phyloP scores from a whole-genome alignment of 2,113 vertebrate genomes.

The Marcusenius ussheri region DNA sequence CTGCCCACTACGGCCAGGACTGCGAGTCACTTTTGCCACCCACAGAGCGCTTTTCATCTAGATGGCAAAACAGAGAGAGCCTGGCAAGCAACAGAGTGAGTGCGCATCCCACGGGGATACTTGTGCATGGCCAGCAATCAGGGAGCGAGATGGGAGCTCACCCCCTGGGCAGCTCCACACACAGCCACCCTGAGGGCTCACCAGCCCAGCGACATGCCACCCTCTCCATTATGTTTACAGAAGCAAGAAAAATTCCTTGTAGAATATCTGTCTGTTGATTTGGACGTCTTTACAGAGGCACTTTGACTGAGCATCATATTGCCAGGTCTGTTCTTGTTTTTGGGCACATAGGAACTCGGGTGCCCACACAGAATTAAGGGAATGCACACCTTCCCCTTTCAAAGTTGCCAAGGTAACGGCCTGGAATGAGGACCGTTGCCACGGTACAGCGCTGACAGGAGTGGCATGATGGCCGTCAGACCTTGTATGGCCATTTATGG shows the following conservation, averaged over 20 bases:
- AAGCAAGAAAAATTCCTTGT: background rate
- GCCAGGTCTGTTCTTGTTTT: background rate
- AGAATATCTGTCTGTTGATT: background rate
- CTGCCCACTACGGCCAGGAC: background rate
- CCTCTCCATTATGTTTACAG: background rate
- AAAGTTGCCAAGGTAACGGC: slow-evolving; percentile 31
- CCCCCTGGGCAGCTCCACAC: background rate
- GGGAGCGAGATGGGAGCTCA: background rate
- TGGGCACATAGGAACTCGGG: background rate
- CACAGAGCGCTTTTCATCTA: background rate
- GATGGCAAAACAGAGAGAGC: background rate
- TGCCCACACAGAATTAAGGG: slow-evolving; percentile 14
- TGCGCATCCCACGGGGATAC: background rate
- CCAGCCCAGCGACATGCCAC: background rate
- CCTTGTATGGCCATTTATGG: background rate
- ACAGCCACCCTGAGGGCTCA: background rate
- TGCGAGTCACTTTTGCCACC: background rate
- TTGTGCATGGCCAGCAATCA: background rate
- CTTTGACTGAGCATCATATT: background rate
- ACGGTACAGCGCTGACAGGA: background rate
- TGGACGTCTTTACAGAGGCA: background rate
- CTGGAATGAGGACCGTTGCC: background rate
- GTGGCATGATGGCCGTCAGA: background rate
- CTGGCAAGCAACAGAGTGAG: background rate
- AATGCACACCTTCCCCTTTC: background rate